These are phyloP conservation scores for Heliocidaris tuberculata DNA, from an alignment of 35 echinoderm and acorn worm genomes.

Conservation along the genomic window DNA sequence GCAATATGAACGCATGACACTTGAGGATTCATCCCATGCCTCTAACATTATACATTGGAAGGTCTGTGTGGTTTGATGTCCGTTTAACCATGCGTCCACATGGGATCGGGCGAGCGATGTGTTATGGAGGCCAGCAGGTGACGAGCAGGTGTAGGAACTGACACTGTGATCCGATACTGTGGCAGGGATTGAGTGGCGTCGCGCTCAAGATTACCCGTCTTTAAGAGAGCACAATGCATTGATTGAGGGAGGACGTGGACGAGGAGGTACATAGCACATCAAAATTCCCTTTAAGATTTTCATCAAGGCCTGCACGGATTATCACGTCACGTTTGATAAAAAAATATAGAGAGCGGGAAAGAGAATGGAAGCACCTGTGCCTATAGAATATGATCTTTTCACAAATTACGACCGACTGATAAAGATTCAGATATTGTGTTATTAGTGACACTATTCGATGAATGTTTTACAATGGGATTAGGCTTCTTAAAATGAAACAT, in stretches of 20 bases:
- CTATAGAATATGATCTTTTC: no score
- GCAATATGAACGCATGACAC: not conserved
- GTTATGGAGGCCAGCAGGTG: slow-evolving; percentile 25
- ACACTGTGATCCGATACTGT: not conserved
- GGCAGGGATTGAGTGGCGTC: slow-evolving; percentile 8
- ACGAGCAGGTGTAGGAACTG: not conserved
- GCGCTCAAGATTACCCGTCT: not conserved
- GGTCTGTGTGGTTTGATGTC: not conserved
- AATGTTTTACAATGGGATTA: no score
- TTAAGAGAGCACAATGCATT: not conserved
- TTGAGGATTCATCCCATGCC: not conserved
- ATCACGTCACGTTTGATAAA: not conserved
- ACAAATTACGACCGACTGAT: not conserved
- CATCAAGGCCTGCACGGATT: not conserved
- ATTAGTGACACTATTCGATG: not conserved
- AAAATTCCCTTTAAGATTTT: not conserved
- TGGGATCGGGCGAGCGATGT: not conserved
- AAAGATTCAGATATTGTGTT: not conserved
- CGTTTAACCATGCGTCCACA: not conserved
- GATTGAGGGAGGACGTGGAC: not conserved
- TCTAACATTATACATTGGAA: not conserved
- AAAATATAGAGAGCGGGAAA: not conserved
- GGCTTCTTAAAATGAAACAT: no score
- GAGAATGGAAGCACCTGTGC: not conserved
- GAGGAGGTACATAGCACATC: no score